Evolutionary conservation across 2,113 vertebrate genomes (phyloP).

Genomic region (Serranochromis macrocephalus): DNA sequence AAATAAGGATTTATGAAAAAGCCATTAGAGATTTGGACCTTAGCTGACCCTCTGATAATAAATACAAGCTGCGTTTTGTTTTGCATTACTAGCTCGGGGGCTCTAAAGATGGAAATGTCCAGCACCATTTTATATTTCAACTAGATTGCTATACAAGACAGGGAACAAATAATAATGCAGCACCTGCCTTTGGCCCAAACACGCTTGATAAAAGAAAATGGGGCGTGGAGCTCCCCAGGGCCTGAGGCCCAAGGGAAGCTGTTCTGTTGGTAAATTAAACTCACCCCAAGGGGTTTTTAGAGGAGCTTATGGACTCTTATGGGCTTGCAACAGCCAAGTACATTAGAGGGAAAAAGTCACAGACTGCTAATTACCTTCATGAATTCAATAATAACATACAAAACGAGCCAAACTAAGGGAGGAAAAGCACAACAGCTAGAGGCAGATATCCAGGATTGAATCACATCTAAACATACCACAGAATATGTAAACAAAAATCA

Average conservation of each 20-base stretch:
- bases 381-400: background rate
- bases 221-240: background rate
- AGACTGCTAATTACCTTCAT: background rate
- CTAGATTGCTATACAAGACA: background rate
- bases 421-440: background rate
- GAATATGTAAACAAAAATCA: background rate
- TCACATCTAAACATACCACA: background rate
- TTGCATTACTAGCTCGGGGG: background rate
- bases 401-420: background rate
- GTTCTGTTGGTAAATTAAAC: background rate
- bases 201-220: background rate
- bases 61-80: background rate
- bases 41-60: background rate
- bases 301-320: background rate
- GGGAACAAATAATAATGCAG: background rate
- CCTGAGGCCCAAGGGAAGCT: background rate
- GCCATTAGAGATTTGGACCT: background rate
- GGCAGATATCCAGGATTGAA: background rate
- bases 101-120: background rate
- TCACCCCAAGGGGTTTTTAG: background rate
- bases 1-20: background rate
- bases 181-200: background rate
- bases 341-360: background rate
- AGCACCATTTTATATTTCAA: background rate
- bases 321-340: background rate